These are phyloP conservation scores for Saturnia japonica DNA, from an alignment of 2,888 invertebrate genomes.

Conservation along the genomic window DNA sequence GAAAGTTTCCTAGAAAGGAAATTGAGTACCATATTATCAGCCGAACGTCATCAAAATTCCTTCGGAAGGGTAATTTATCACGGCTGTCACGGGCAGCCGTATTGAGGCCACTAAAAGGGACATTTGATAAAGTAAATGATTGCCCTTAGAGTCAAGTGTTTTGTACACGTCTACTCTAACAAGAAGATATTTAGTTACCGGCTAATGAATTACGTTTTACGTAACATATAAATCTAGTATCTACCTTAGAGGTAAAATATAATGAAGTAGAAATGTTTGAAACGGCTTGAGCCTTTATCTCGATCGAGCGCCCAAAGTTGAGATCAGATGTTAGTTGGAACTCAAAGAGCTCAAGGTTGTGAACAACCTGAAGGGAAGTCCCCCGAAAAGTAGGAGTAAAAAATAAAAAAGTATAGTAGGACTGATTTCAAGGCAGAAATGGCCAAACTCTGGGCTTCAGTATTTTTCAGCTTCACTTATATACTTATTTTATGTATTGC, in stretches of 20 bases:
- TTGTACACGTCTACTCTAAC: background rate
- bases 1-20: constrained; percentile 17
- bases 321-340: no score
- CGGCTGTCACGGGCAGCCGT: constrained; percentile 25
- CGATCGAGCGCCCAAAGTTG: no score
- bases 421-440: no score
- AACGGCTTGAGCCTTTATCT: background rate
- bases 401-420: no score
- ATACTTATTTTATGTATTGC: no score
- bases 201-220: background rate
- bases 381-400: no score
- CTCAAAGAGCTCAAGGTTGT: no score
- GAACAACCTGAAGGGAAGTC: no score
- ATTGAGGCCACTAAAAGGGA: constrained; percentile 10
- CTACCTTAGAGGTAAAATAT: background rate
- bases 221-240: background rate
- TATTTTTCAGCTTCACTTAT: no score
- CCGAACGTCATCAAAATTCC: constrained; percentile 18
- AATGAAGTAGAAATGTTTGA: background rate
- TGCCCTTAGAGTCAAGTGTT: constrained; percentile 5
- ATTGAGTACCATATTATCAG: constrained; percentile 18
- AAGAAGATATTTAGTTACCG: constrained; percentile 4
- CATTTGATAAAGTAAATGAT: constrained; percentile 5
- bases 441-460: no score
- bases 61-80: constrained; percentile 30